Percentiles rank a stretch among this genome's conserved stretches.
Evolutionary conservation across 23 tunicate genomes (phyloP).

Genomic region (Diplosoma virens): DNA sequence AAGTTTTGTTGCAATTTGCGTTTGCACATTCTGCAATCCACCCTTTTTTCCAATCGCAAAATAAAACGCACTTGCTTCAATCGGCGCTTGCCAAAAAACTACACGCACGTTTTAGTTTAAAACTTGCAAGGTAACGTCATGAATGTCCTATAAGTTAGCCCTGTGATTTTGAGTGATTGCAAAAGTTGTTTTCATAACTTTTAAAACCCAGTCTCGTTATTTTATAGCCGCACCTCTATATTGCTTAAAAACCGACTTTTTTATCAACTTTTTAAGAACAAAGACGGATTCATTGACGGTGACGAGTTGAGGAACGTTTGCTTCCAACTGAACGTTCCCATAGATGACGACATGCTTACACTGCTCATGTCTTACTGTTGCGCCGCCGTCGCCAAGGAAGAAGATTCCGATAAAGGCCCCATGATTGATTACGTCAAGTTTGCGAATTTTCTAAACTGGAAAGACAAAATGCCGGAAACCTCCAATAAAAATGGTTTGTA

Average conservation of each 20-base stretch:
- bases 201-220: too few relatives aligned
- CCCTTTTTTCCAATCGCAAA: too few relatives aligned
- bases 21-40: too few relatives aligned
- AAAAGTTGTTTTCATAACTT: too few relatives aligned
- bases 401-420: background rate
- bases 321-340: conserved; percentile 87
- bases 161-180: too few relatives aligned
- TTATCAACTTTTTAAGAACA: conserved; percentile 39
- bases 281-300: conserved; percentile 80
- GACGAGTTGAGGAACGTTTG: conserved; percentile 85
- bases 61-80: too few relatives aligned
- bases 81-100: too few relatives aligned
- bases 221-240: too few relatives aligned
- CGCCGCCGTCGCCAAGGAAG: background rate
- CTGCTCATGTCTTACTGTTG: conserved; percentile 93
- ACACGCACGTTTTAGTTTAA: too few relatives aligned
- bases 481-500: conserved; percentile 54
- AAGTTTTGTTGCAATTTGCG: too few relatives aligned
- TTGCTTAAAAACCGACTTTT: background rate
- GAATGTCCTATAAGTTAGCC: too few relatives aligned
- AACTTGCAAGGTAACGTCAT: too few relatives aligned
- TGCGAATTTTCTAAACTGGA: conserved; percentile 96
- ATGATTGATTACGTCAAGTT: conserved; percentile 81
- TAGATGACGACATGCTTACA: conserved; percentile 83
- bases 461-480: conserved; percentile 74